Conservation (phyloP, 2,888 invertebrate genomes). For the Abscondita cerata region DNA sequence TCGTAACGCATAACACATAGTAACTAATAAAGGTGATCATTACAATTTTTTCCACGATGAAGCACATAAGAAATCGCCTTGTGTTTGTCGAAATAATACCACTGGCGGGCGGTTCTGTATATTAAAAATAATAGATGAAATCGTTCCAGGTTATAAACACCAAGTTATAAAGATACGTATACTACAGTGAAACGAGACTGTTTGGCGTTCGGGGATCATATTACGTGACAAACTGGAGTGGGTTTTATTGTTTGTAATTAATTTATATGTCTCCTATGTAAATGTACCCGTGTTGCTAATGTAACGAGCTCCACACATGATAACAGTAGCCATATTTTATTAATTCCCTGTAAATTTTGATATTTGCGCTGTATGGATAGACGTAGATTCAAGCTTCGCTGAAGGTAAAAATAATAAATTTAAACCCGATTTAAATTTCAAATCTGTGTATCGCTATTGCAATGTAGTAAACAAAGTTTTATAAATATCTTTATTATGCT, state of each 20-base stretch:
- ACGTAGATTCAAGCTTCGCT: not conserved
- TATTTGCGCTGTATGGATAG: conserved; percentile 10
- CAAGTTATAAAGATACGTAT: not conserved
- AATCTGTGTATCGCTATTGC: conserved; percentile 12
- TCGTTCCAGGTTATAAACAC: conserved; percentile 11
- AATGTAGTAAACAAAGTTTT: conserved; percentile 28
- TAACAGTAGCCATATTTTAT: conserved; percentile 18
- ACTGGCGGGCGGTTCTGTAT: no score
- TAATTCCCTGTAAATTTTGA: conserved; percentile 17
- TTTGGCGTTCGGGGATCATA: conserved; percentile 6
- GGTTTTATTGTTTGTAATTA: conserved; percentile 49
- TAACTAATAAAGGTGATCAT: no score
- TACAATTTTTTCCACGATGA: no score
- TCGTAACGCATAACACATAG: no score
- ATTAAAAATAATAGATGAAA: conserved; percentile 4
- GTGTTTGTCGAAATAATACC: not conserved
- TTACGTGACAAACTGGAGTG: conserved; percentile 21
- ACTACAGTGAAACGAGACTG: conserved; percentile 8
- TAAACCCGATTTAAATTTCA: conserved; percentile 29
- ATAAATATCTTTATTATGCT: conserved; percentile 26
- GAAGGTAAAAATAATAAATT: conserved; percentile 34
- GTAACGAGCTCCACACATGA: not conserved
- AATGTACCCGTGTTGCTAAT: conserved; percentile 36
- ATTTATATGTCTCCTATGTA: conserved; percentile 50
- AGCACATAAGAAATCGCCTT: no score